Evolutionary conservation across 30 jellyfish, hydroid and myxozoan genomes (phyloP), one percentile per base, ranked within the genome.

Genomic region (Chrysaora quinquecirrha): DNA sequence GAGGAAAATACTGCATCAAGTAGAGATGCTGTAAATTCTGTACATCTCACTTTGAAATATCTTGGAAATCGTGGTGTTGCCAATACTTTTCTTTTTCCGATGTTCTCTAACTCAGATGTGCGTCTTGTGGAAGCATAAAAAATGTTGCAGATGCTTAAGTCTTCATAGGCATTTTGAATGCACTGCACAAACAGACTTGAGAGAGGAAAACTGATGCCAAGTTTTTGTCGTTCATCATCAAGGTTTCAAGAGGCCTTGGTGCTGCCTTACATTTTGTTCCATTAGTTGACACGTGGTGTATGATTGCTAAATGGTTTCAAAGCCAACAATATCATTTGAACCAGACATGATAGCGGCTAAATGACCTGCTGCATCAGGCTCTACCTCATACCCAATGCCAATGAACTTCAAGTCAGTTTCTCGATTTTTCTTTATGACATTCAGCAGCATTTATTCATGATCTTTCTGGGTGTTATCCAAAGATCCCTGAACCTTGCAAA

Each of bases 401-500:
- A 75, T 25, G 22, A 47, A 75, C 28, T 23, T 28, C 78, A 49
- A 28, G 56, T 73, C 49, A 12, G 48, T 77, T 50, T 6, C 61
- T 6, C 86, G 61, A 1, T 22, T 35, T 50, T 54, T 48, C n/a
- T 48, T 72, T 34, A 49, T 50, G 3, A 43, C 24, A 21, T 54
- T 75, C 49, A 75, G 4, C 29, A 75, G 86, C 77, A 75, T 75
- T 56, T 47, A 75, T 49, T 75, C 77, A 28, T 75, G 48, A 61
- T 75, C 76, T 75, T 75, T 75, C 77, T 75, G 86, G 25, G 86
- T 47, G 48, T 77, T 48, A 43, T 49, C 86, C 86, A 75, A 47
- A 19, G 86, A 48, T 38, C 11, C 54, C n/a, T n/a, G n/a, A n/a
- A n/a, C n/a, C n/a, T n/a, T n/a, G n/a, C n/a, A n/a, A n/a, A 38